Evolutionary conservation across 1,140 invertebrate species (phyloP).

Genomic region (Bombyx mori): DNA sequence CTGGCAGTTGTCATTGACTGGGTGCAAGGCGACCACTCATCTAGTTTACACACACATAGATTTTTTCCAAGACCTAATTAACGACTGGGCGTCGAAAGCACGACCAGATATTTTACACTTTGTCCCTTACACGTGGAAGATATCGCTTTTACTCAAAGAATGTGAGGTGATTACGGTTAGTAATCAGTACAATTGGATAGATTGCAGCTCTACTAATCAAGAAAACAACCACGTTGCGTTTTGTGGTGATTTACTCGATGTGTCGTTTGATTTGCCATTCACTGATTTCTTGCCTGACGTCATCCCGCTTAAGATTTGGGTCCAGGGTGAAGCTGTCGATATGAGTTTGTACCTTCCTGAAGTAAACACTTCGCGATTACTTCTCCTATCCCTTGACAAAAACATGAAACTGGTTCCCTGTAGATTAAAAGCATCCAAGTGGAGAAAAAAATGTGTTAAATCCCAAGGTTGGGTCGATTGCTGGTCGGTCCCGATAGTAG

Average conservation of each 20-base stretch:
- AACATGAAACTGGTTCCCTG: slow-evolving; percentile 87
- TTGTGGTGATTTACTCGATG: slow-evolving; percentile 92
- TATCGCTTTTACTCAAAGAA: slow-evolving; percentile 92
- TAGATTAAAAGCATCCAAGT: slow-evolving; percentile 75
- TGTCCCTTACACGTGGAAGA: slow-evolving; percentile 97
- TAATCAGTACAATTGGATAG: slow-evolving; percentile 99
- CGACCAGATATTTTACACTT: slow-evolving; percentile 94
- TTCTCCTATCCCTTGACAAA: slow-evolving; percentile 88
- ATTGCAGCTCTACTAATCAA: slow-evolving; percentile 94
- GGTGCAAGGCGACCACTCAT: slow-evolving; percentile 93
- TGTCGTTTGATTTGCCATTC: slow-evolving; percentile 94
- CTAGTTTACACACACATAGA: slow-evolving; percentile 95
- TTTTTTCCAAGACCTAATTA: slow-evolving; percentile 95
- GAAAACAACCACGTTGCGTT: slow-evolving; percentile 95
- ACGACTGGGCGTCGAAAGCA: slow-evolving; percentile 95
- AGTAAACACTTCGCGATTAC: slow-evolving; percentile 88
- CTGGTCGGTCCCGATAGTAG: slow-evolving; percentile 94
- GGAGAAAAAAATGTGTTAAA: slow-evolving; percentile 88
- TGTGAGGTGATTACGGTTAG: slow-evolving; percentile 95
- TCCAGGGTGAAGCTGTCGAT: slow-evolving; percentile 94
- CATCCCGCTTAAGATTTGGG: slow-evolving; percentile 91
- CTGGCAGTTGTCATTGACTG: slow-evolving; percentile 91
- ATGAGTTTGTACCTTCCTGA: slow-evolving; percentile 92
- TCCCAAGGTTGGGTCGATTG: slow-evolving; percentile 93
- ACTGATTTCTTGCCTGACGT: slow-evolving; percentile 91